A percentile compares a stretch with the other conserved stretches of the same genome.
Conservation (phyloP, 2,797 vertebrate genomes). For the Brachymystax lenok region DNA sequence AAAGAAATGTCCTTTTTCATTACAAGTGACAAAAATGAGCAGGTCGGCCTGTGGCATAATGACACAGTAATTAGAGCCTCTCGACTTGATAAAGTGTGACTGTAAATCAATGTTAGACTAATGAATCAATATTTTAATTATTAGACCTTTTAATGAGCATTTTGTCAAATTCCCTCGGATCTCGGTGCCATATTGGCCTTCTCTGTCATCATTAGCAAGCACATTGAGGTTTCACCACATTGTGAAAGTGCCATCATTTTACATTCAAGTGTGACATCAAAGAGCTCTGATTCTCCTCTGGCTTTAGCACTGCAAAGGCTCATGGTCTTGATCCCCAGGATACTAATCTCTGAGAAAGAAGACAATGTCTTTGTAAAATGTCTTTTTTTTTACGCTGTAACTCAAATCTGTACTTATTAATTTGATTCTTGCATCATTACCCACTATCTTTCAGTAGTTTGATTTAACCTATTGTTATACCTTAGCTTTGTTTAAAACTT, state of each 20-base stretch:
- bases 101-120: constrained; percentile 99
- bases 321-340: constrained; percentile 27
- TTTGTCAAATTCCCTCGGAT: constrained; percentile 91
- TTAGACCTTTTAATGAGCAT: constrained; percentile 97
- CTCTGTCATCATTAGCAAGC: constrained; percentile 82
- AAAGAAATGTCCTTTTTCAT: constrained; percentile 97
- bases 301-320: constrained; percentile 26
- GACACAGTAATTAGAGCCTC: constrained; percentile 91
- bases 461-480: not conserved
- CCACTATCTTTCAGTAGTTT: constrained; percentile 15
- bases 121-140: constrained; percentile 99
- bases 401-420: constrained; percentile 31
- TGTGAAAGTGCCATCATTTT: constrained; percentile 52
- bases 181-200: constrained; percentile 77
- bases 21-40: constrained; percentile 87
- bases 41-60: constrained; percentile 93
- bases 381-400: constrained; percentile 11
- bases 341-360: constrained; percentile 33
- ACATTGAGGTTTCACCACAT: constrained; percentile 67
- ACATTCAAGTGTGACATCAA: constrained; percentile 49
- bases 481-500: not conserved
- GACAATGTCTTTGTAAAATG: constrained; percentile 25
- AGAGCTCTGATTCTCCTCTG: constrained; percentile 44
- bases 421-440: constrained; percentile 31
- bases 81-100: constrained; percentile 96